A percentile compares a stretch with the other conserved stretches of the same genome.
These are phyloP conservation scores for Coranthus polyacanthus DNA, from an alignment of 2,797 vertebrate genomes.

Conservation along the genomic window DNA sequence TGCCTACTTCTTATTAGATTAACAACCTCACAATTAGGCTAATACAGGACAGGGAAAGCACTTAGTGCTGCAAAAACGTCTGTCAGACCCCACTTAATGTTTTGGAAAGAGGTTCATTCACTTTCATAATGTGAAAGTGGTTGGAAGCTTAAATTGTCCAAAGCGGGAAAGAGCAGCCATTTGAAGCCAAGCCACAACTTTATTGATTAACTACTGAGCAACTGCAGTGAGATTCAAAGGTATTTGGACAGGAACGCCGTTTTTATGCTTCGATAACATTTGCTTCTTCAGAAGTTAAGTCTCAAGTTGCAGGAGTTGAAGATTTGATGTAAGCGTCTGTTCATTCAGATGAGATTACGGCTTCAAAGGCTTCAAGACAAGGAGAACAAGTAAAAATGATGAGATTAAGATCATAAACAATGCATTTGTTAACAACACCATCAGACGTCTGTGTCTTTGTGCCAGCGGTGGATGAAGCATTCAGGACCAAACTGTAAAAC, in stretches of 20 bases:
- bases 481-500: no score
- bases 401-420: no score
- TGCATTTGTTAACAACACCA: no score
- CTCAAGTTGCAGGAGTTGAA: not conserved
- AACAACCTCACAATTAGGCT: conserved; percentile 52
- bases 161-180: conserved; percentile 36
- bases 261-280: conserved; percentile 14
- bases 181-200: conserved; percentile 42
- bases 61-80: conserved; percentile 29
- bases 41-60: conserved; percentile 29
- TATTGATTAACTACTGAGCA: conserved; percentile 52
- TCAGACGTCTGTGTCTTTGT: no score
- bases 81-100: conserved; percentile 32
- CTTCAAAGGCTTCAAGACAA: no score
- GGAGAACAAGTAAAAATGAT: no score
- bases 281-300: not conserved
- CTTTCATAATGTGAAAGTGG: conserved; percentile 45
- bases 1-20: conserved; percentile 35
- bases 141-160: conserved; percentile 32
- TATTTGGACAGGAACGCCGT: conserved; percentile 17
- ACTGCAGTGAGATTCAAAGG: conserved; percentile 28
- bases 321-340: not conserved
- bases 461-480: no score
- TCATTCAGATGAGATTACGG: no score
- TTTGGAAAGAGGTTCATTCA: conserved; percentile 26